phyloP scores from a whole-genome alignment of 2,113 vertebrate genomes.

The Herpetotheres cachinnans region DNA sequence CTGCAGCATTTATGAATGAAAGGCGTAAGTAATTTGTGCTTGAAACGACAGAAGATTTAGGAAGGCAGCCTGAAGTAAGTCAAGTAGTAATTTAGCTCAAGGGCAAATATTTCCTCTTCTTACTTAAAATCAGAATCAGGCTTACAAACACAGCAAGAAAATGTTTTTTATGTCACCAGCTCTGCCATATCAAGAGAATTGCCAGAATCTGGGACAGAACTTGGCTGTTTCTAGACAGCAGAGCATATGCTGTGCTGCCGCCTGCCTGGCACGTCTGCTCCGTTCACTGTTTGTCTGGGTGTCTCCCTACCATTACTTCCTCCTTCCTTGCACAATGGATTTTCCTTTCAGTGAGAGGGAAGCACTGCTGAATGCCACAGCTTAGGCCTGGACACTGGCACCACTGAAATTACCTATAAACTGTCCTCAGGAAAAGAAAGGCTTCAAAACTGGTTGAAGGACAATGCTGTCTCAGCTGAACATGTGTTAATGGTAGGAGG shows the following conservation, averaged over 20 bases:
- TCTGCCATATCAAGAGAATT: neutral
- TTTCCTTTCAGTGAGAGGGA: neutral
- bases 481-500: fast-evolving
- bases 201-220: neutral
- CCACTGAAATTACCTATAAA: neutral
- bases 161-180: neutral
- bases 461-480: fast-evolving
- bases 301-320: neutral
- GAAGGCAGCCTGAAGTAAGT: neutral
- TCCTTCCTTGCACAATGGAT: neutral
- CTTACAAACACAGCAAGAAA: neutral
- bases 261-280: neutral
- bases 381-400: fast-evolving
- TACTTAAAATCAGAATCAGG: neutral
- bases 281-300: neutral
- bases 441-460: neutral
- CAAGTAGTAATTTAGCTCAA: neutral
- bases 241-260: neutral
- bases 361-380: too few species aligned
- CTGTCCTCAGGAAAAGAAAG: neutral
- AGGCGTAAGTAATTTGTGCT: neutral
- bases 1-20: neutral
- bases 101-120: neutral
- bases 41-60: neutral
- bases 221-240: neutral